Base-by-base conservation (phyloP, 2,797 vertebrate species). In the Tadarida brasiliensis region DNA sequence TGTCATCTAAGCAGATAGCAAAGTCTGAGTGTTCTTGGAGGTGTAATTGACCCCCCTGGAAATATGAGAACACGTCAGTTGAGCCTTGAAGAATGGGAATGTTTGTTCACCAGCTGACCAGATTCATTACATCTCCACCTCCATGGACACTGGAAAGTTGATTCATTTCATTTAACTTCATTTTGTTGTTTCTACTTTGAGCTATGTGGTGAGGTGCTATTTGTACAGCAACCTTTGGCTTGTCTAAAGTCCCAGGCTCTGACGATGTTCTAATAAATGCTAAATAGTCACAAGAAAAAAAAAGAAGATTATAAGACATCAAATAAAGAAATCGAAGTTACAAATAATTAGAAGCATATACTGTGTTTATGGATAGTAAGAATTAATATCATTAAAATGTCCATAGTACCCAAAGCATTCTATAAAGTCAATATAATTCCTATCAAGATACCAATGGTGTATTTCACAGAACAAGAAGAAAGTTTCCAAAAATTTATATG, bases 291-390 rank as follows among this genome's bases (percentile, higher is more conserved):
- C 51, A 80, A 47, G 71, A 61, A 35, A 61, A n/a, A 77, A 44
- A 87, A 88, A 81, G 68, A 77, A 91, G 87, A 94, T 26, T n/a
- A n/a, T n/a, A 65, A n/a, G 30, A 65, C 30, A 65, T 14, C 17
- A 16, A 68, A 33, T n/a, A 68, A 67, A 68, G 65, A 68, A 35
- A 67, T n/a, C 7, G 63, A 67, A 67, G 39, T 44, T 17, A 33
- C 30, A 33, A 65, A 33, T 67, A 67, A 67, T 7, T 67, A 16
- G 7, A 67, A 8, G 30, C 30, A n/a, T 17, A n/a, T 61, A 67
- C 30, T 17, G 15, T 67, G 63, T 33, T 33, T 30, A 33, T 33
- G 63, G 3, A 67, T 16, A 17, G 30, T 30, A 65, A 65, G 14
- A 67, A 17, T 33, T 67, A 67, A 67, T 30, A n/a, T 17, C 17